Conservation (phyloP, 2,888 invertebrate genomes). For the Coleophora flavipennella region DNA sequence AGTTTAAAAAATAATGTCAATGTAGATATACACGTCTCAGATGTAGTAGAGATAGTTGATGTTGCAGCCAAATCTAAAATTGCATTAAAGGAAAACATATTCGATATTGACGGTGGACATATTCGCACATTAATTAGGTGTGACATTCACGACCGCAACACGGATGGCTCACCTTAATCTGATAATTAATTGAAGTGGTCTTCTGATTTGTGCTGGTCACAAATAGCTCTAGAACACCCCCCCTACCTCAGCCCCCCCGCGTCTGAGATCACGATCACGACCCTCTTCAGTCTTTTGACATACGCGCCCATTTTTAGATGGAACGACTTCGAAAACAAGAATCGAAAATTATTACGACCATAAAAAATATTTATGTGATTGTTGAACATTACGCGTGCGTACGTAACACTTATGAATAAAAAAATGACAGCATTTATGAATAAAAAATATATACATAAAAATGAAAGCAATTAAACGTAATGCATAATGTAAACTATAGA, state of each 20-base stretch:
- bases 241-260: constrained; percentile 27
- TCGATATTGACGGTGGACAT: constrained; percentile 29
- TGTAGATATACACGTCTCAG: not conserved
- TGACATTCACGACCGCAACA: constrained; percentile 50
- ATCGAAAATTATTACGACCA: constrained; percentile 34
- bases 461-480: constrained; percentile 13
- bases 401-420: constrained; percentile 31
- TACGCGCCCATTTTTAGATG: constrained; percentile 70
- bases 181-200: constrained; percentile 71
- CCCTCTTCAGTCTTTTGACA: constrained; percentile 68
- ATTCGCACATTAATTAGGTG: constrained; percentile 38
- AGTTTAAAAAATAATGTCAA: not conserved
- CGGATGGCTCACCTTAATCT: constrained; percentile 69
- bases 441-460: constrained; percentile 16
- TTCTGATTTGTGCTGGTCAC: constrained; percentile 67
- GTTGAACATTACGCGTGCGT: constrained; percentile 8
- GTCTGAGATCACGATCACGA: constrained; percentile 38
- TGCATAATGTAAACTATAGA: constrained; percentile 1
- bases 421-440: constrained; percentile 48
- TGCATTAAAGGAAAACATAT: constrained; percentile 19
- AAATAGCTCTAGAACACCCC: constrained; percentile 52
- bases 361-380: constrained; percentile 11
- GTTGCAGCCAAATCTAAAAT: not conserved
- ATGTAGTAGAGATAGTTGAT: not conserved
- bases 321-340: constrained; percentile 56